These are phyloP conservation scores for Tachysurus vachellii DNA, from an alignment of 2,113 vertebrate genomes.

Conservation along the genomic window DNA sequence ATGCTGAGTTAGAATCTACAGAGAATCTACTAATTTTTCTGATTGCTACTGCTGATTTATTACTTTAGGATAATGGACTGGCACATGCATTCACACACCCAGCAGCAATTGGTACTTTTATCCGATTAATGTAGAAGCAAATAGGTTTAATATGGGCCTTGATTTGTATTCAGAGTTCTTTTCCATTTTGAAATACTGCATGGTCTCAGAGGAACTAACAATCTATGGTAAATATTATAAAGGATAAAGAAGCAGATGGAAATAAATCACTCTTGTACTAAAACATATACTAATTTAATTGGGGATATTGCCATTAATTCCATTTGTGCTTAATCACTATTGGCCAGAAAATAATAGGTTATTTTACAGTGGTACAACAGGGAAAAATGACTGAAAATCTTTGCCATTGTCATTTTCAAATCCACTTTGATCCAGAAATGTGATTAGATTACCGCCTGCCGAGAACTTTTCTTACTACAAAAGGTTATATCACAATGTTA, in stretches of 20 bases:
- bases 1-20: background rate
- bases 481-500: background rate
- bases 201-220: background rate
- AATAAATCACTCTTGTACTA: background rate
- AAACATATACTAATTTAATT: background rate
- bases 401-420: background rate
- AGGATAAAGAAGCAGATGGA: background rate
- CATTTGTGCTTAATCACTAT: background rate
- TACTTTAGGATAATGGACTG: conserved; percentile 9
- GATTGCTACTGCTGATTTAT: background rate
- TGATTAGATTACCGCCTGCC: background rate
- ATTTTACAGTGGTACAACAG: background rate
- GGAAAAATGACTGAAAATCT: background rate
- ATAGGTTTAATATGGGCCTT: conserved; percentile 23
- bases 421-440: background rate
- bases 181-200: background rate
- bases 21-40: background rate
- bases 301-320: background rate
- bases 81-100: background rate
- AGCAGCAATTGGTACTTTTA: background rate
- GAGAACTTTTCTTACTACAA: background rate
- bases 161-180: background rate
- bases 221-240: background rate
- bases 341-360: background rate
- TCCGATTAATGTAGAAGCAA: conserved; percentile 8